phyloP scores from a whole-genome alignment of 2,113 vertebrate species.

The Chrysemys picta region DNA sequence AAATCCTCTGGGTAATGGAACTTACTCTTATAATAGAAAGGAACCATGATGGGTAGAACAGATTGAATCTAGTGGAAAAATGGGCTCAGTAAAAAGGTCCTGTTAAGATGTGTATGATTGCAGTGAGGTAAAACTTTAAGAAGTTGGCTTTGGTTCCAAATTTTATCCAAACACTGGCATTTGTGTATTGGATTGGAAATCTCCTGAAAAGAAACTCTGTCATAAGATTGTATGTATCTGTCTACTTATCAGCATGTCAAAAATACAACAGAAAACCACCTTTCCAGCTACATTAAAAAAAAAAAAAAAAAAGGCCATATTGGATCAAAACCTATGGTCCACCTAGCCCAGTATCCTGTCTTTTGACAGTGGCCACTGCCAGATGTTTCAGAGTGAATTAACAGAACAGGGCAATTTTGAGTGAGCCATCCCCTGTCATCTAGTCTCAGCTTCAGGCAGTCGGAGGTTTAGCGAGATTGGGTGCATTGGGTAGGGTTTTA shows the following conservation, averaged over 20 bases:
- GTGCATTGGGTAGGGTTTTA: not conserved
- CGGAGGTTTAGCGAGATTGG: not conserved
- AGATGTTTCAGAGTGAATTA: not conserved
- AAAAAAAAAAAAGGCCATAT: not conserved
- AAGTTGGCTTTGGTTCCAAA: not conserved
- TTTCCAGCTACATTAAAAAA: not conserved
- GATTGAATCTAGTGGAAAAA: not conserved
- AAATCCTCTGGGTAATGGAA: not conserved
- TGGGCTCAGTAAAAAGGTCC: not conserved
- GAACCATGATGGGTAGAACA: not conserved
- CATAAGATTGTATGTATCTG: not conserved
- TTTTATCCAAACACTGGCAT: not conserved
- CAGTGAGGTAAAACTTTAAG: not conserved
- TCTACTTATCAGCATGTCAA: not conserved
- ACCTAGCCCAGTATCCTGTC: not conserved
- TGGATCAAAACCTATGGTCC: not conserved
- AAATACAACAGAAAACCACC: not conserved
- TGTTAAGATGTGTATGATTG: rapidly evolving
- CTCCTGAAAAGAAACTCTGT: not conserved
- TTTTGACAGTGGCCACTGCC: not conserved
- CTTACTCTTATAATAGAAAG: not conserved
- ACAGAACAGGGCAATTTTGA: not conserved
- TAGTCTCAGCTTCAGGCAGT: not conserved
- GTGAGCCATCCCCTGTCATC: not conserved
- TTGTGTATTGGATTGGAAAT: not conserved